Percentiles rank a stretch among this genome's conserved stretches.
Conservation (phyloP, 1,140 invertebrate genomes). For the Caenorhabditis brenneri region DNA sequence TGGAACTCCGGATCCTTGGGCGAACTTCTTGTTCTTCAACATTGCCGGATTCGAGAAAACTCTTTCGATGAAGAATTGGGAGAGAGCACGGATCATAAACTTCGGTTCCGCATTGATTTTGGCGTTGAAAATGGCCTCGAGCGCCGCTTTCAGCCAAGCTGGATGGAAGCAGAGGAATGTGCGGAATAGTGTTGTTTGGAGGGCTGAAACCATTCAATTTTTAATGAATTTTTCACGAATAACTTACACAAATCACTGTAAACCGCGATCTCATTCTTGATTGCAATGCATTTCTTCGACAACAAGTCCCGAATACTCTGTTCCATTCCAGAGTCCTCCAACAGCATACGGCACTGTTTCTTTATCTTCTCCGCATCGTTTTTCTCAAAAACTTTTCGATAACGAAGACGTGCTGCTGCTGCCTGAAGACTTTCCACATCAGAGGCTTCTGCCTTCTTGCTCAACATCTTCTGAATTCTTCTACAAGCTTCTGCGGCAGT, state of each 20-base stretch:
- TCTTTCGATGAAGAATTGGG: background rate
- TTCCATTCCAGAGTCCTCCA: too few species aligned
- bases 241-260: too few species aligned
- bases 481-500: too few species aligned
- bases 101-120: background rate
- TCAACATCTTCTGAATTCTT: too few species aligned
- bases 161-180: background rate
- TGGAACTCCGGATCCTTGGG: too few species aligned
- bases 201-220: background rate
- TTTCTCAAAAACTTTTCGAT: slow-evolving; percentile 4
- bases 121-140: background rate
- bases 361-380: background rate
- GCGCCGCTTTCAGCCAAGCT: background rate
- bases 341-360: background rate
- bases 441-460: too few species aligned
- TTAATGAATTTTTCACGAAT: background rate
- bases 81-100: background rate
- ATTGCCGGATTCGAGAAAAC: too few species aligned
- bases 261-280: too few species aligned
- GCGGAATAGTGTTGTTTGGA: background rate
- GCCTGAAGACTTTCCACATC: too few species aligned
- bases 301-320: too few species aligned
- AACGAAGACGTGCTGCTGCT: background rate
- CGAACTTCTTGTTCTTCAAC: too few species aligned
- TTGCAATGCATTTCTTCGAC: too few species aligned